These are phyloP conservation scores for Papilio protenor DNA, from an alignment of 2,888 invertebrate genomes.

Conservation along the genomic window DNA sequence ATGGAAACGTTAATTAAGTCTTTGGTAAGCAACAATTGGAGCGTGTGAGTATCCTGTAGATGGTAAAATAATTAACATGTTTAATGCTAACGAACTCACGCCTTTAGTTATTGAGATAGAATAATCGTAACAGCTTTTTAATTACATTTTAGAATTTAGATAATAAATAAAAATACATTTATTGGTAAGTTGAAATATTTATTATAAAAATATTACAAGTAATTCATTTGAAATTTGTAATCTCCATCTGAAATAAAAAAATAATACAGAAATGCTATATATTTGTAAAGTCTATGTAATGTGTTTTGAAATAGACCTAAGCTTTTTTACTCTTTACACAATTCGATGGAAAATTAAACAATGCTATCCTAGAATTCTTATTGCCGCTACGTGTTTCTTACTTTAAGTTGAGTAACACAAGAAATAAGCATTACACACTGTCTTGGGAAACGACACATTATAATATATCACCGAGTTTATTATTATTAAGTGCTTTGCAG, in stretches of 20 bases:
- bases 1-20: conserved; percentile 59
- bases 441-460: conserved; percentile 40
- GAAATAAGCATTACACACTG: conserved; percentile 40
- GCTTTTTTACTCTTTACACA: conserved; percentile 3
- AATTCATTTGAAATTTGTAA: not conserved
- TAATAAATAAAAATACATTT: conserved; percentile 12
- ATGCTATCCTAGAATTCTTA: conserved; percentile 29
- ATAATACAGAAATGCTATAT: not conserved
- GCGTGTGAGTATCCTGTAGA: conserved; percentile 61
- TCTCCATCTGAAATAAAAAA: conserved; percentile 4
- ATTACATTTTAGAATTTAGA: not conserved
- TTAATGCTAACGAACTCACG: conserved; percentile 24
- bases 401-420: conserved; percentile 39
- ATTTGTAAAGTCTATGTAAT: not conserved
- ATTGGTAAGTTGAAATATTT: not conserved
- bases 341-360: conserved; percentile 34
- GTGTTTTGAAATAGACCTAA: not conserved
- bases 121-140: not conserved
- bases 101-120: conserved; percentile 7
- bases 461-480: conserved; percentile 39
- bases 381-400: conserved; percentile 25
- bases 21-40: conserved; percentile 59
- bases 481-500: conserved; percentile 39
- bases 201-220: not conserved
- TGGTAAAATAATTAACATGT: conserved; percentile 40